Evolutionary conservation across 2,797 vertebrate species (phyloP).

Genomic region (Sebastes hubbsi): DNA sequence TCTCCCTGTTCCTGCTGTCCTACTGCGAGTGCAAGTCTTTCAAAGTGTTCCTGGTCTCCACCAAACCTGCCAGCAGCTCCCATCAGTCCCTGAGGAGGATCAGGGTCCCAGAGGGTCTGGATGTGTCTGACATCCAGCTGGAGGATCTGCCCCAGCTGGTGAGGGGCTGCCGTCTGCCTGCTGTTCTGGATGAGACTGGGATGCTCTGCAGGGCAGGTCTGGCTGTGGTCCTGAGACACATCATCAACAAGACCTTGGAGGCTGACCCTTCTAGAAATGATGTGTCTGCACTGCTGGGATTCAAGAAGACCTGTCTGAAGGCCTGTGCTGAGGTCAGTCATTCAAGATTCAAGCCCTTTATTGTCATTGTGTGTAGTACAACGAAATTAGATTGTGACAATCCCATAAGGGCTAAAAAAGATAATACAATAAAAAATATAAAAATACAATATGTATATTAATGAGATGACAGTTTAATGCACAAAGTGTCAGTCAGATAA

Average conservation of each 20-base stretch:
- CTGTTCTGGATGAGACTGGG: constrained; percentile 81
- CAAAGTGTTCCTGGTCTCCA: constrained; percentile 63
- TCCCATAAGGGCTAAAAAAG: no score
- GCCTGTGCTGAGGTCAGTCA: constrained; percentile 94
- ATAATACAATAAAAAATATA: no score
- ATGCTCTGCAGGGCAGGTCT: constrained; percentile 93
- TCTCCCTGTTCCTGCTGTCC: constrained; percentile 90
- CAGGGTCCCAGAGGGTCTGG: constrained; percentile 60
- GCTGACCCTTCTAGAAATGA: constrained; percentile 85
- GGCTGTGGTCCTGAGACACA: constrained; percentile 92
- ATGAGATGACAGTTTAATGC: no score
- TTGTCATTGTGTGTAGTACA: no score
- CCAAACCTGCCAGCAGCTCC: neutral
- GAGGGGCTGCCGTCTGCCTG: constrained; percentile 89
- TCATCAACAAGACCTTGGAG: constrained; percentile 85
- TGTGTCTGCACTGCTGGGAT: constrained; percentile 89
- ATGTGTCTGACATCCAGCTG: constrained; percentile 73
- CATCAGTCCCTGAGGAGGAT: constrained; percentile 35
- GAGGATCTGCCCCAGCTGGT: constrained; percentile 85
- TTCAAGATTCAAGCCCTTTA: no score
- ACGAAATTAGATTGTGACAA: no score
- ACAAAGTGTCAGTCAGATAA: no score
- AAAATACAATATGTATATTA: no score
- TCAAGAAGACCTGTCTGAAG: constrained; percentile 98
- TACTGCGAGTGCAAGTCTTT: constrained; percentile 92